These are phyloP conservation scores for Anisognathus igniventris DNA, from an alignment of 2,797 vertebrate genomes.

Conservation along the genomic window DNA sequence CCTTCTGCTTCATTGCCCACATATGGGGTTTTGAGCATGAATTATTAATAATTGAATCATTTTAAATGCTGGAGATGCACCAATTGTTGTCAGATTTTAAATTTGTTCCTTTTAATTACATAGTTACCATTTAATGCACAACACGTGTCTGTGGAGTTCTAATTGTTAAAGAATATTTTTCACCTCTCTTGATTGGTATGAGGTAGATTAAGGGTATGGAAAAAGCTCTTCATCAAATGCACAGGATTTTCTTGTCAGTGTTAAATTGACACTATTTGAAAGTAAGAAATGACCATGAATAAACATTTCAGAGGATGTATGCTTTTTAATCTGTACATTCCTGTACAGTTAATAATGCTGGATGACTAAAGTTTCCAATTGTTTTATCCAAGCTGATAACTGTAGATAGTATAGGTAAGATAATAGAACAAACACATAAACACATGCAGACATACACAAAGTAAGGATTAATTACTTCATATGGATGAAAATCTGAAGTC, in stretches of 20 bases:
- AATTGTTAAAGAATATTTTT: slow-evolving; percentile 50
- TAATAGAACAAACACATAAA: background rate
- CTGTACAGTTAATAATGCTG: background rate
- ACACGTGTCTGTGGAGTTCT: slow-evolving; percentile 60
- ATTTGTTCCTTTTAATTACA: slow-evolving; percentile 86
- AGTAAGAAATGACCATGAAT: background rate
- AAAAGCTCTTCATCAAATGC: background rate
- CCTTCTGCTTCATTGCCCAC: slow-evolving; percentile 74
- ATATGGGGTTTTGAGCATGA: slow-evolving; percentile 82
- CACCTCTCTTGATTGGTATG: background rate
- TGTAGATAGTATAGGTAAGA: background rate
- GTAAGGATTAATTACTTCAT: slow-evolving; percentile 27
- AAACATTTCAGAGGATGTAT: background rate
- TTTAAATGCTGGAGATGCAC: slow-evolving; percentile 85
- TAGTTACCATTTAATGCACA: slow-evolving; percentile 77
- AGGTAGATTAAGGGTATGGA: background rate
- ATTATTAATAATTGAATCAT: slow-evolving; percentile 87
- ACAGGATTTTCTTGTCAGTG: slow-evolving; percentile 21
- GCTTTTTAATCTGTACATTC: background rate
- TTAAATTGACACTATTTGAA: background rate
- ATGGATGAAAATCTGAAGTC: slow-evolving; percentile 32
- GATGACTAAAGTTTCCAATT: background rate
- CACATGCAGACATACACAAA: background rate
- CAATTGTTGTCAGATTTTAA: slow-evolving; percentile 89
- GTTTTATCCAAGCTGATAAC: background rate